Evolutionary conservation across 2,113 vertebrate genomes (phyloP).

Genomic region (Axis porcinus): DNA sequence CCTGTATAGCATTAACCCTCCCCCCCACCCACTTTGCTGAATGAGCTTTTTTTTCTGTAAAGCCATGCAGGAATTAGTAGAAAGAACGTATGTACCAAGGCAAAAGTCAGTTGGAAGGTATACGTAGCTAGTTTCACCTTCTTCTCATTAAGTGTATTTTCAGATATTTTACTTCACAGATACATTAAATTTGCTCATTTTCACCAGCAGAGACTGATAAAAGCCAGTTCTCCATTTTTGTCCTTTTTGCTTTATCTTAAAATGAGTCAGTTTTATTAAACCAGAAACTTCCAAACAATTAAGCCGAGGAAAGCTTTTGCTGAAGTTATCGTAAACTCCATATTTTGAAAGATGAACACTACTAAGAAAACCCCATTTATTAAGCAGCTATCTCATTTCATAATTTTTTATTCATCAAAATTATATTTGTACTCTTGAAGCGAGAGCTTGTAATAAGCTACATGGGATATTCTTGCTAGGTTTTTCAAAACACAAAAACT

Average conservation of each 20-base stretch:
- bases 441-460: not conserved
- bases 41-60: not conserved
- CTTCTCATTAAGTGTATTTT: not conserved
- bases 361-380: not conserved
- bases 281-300: not conserved
- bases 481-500: not conserved
- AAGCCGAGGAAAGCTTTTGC: not conserved
- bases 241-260: not conserved
- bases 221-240: not conserved
- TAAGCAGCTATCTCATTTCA: not conserved
- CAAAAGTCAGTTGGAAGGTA: not conserved
- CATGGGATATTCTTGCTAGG: not conserved
- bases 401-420: not conserved
- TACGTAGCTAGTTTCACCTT: not conserved
- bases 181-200: not conserved
- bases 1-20: not conserved
- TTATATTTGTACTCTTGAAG: not conserved
- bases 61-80: not conserved
- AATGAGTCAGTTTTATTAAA: not conserved
- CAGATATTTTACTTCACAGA: not conserved
- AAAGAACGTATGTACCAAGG: not conserved
- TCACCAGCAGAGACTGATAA: not conserved
- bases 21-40: not conserved
- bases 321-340: not conserved
- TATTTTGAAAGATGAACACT: not conserved